These are phyloP conservation scores for Asarcornis scutulata DNA, from an alignment of 2,113 vertebrate genomes.

Conservation along the genomic window DNA sequence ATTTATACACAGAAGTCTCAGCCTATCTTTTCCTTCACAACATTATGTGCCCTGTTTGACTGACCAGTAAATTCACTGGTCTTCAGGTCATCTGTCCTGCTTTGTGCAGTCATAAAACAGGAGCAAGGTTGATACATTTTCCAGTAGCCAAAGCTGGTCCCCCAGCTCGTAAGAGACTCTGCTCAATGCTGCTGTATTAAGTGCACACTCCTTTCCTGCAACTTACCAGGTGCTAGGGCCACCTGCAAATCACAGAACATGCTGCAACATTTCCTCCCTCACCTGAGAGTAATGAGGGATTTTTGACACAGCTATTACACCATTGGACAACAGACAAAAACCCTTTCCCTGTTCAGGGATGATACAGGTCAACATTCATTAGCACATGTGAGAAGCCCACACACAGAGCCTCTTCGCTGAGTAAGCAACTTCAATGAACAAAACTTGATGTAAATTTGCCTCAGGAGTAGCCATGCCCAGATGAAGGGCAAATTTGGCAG, in stretches of 20 bases:
- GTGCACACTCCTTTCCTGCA: not conserved
- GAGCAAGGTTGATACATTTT: not conserved
- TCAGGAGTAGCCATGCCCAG: not conserved
- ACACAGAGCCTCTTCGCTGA: not conserved
- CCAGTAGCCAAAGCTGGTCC: not conserved
- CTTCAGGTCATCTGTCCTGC: not conserved
- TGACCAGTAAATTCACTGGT: not conserved
- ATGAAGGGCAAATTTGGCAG: not conserved
- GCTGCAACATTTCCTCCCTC: not conserved
- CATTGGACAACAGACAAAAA: not conserved
- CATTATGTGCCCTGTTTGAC: not conserved
- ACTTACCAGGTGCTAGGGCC: not conserved
- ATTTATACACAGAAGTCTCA: not conserved
- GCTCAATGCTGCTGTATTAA: not conserved
- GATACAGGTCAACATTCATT: not conserved
- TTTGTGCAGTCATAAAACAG: not conserved
- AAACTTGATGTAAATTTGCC: not conserved
- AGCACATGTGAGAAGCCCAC: not conserved
- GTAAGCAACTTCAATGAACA: constrained; percentile 4
- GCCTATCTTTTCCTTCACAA: not conserved
- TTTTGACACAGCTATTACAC: not conserved
- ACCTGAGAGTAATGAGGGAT: not conserved
- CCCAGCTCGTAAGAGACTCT: not conserved
- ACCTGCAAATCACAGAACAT: not conserved
- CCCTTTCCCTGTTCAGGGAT: not conserved